Percentiles rank a stretch among this genome's conserved stretches.
Evolutionary conservation across 2,797 vertebrate species (phyloP).

Genomic region (Paratrypauchen microcephalus): DNA sequence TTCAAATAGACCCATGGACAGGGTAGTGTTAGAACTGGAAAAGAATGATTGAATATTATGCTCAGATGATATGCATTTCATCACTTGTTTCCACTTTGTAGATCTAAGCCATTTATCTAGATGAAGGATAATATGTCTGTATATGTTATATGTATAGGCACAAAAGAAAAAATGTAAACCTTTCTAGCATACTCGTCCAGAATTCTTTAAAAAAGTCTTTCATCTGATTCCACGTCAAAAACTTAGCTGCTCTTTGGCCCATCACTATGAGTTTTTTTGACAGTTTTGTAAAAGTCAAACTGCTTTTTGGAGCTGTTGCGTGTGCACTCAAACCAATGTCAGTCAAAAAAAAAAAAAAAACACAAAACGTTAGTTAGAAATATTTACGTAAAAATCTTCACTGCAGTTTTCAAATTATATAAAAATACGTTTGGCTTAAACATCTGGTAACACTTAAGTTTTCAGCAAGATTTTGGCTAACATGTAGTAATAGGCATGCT

Average conservation of each 20-base stretch:
- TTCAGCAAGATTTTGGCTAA: no score
- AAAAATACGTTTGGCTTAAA: no score
- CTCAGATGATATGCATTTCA: conserved; percentile 26
- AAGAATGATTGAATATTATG: conserved; percentile 38
- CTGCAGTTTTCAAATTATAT: no score
- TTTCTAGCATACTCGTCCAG: background rate
- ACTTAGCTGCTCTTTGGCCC: no score
- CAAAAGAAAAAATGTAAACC: background rate
- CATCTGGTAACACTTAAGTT: no score
- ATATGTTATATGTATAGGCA: background rate
- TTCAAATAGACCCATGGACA: conserved; percentile 49
- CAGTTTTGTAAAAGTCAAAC: background rate
- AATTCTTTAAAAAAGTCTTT: background rate
- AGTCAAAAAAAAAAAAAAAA: no score
- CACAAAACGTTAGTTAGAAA: background rate
- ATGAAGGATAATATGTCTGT: background rate
- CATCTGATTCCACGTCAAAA: background rate
- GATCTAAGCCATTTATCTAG: conserved; percentile 34
- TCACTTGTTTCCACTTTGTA: conserved; percentile 18
- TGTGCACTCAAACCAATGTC: background rate
- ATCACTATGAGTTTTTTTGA: background rate
- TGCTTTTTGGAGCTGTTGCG: background rate
- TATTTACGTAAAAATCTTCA: no score
- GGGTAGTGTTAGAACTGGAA: conserved; percentile 45
- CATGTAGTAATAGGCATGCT: no score